phyloP scores from a whole-genome alignment of 2,888 invertebrate genomes.

The Pterostichus madidus region DNA sequence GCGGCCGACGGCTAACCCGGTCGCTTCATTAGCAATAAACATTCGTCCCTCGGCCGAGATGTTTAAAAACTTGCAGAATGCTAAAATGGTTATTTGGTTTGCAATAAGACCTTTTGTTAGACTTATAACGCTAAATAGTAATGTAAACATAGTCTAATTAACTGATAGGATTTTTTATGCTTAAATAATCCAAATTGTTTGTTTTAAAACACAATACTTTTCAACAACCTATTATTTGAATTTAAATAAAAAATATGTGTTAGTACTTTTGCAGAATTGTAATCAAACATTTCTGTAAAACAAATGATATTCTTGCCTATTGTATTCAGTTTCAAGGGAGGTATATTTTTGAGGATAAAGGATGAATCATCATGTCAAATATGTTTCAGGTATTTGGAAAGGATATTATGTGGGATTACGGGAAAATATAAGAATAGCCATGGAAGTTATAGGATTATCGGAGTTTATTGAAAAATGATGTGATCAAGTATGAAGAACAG shows the following conservation, averaged over 20 bases:
- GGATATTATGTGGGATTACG: conserved; percentile 25
- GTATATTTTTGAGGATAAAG: conserved; percentile 12
- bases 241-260: too few species aligned
- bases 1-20: conserved; percentile 3
- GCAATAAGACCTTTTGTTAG: too few species aligned
- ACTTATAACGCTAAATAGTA: background rate
- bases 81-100: too few species aligned
- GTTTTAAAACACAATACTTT: too few species aligned
- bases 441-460: background rate
- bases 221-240: background rate
- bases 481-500: conserved; percentile 19
- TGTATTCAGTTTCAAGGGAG: background rate
- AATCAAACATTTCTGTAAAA: background rate
- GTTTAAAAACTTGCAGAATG: conserved; percentile 1
- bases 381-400: conserved; percentile 2
- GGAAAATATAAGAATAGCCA: conserved; percentile 7
- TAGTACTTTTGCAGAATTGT: too few species aligned
- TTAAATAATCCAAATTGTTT: too few species aligned
- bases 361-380: conserved; percentile 26
- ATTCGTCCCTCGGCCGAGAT: background rate
- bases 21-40: conserved; percentile 62
- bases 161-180: background rate
- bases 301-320: background rate
- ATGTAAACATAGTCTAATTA: background rate
- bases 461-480: conserved; percentile 17